phyloP scores from a whole-genome alignment of 2,888 invertebrate species.

The Caradrina kadenii region DNA sequence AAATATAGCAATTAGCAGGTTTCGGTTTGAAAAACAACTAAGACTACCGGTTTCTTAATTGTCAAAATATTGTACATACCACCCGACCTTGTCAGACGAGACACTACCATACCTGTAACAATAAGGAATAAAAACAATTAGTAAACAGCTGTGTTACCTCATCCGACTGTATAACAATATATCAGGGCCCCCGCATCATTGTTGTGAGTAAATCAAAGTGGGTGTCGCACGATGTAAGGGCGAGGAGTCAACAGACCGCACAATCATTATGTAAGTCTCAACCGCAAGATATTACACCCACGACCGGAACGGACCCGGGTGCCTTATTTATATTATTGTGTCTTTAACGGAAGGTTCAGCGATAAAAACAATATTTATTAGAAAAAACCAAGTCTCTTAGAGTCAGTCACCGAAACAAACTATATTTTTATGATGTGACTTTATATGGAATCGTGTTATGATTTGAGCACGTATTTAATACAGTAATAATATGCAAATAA shows the following conservation, averaged over 20 bases:
- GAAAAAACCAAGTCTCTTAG: constrained; percentile 40
- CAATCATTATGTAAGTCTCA: constrained; percentile 62
- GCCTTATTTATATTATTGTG: constrained; percentile 63
- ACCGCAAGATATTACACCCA: constrained; percentile 63
- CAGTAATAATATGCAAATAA: constrained; percentile 48
- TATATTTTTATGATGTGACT: constrained; percentile 32
- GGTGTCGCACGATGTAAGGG: constrained; percentile 70
- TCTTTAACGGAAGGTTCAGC: constrained; percentile 49
- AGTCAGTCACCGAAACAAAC: constrained; percentile 25
- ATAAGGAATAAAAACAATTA: constrained; percentile 86
- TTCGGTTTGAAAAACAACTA: constrained; percentile 34
- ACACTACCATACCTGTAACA: constrained; percentile 84
- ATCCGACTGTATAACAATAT: constrained; percentile 78
- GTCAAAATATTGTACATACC: constrained; percentile 32
- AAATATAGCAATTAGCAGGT: constrained; percentile 38
- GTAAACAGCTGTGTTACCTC: constrained; percentile 81
- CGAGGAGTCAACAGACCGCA: constrained; percentile 61
- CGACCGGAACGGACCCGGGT: constrained; percentile 50
- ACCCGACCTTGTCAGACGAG: constrained; percentile 69
- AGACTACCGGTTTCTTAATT: constrained; percentile 17
- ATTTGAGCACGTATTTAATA: constrained; percentile 43
- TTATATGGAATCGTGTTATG: constrained; percentile 42
- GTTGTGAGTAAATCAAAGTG: constrained; percentile 79
- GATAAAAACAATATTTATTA: constrained; percentile 50
- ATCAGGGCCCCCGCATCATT: constrained; percentile 87